Evolutionary conservation across 2,797 vertebrate species (phyloP).

Genomic region (Takifugu ocellatus): DNA sequence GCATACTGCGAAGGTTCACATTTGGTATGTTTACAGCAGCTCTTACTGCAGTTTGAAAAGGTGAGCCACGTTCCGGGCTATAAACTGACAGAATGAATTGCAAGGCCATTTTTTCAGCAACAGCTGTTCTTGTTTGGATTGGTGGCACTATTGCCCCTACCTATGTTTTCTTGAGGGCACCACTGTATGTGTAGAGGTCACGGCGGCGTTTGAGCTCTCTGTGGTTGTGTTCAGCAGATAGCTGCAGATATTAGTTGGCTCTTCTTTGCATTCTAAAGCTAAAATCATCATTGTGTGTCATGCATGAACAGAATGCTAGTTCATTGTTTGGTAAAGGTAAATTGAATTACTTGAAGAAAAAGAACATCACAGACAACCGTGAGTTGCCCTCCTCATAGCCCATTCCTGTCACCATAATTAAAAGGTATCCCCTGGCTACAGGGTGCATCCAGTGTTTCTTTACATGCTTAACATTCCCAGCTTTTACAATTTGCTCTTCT

Average conservation of each 20-base stretch:
- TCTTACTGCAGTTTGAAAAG: not conserved
- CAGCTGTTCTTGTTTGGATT: constrained; percentile 55
- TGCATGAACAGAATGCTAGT: too few species aligned
- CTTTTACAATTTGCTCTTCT: constrained; percentile 28
- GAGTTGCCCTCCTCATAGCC: constrained; percentile 53
- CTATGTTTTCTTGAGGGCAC: constrained; percentile 39
- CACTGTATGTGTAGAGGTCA: constrained; percentile 48
- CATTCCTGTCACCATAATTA: constrained; percentile 43
- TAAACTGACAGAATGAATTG: constrained; percentile 5
- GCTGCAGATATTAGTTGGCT: constrained; percentile 9
- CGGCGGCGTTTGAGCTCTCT: constrained; percentile 17
- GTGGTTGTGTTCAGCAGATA: constrained; percentile 34
- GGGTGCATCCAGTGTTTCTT: constrained; percentile 28
- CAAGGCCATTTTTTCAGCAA: constrained; percentile 27
- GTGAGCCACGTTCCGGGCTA: not conserved
- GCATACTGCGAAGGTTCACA: not conserved
- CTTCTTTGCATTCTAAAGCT: too few species aligned
- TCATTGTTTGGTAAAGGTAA: too few species aligned
- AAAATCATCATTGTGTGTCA: too few species aligned
- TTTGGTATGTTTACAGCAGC: not conserved
- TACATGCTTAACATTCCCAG: constrained; percentile 57
- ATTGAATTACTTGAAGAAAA: too few species aligned
- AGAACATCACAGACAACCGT: constrained; percentile 24
- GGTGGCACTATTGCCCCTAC: constrained; percentile 38
- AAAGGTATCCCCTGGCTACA: constrained; percentile 51